Evolutionary conservation across 1,140 invertebrate species (phyloP), one percentile per base, ranked within the genome.

Genomic region (Sarcophaga peregrina): DNA sequence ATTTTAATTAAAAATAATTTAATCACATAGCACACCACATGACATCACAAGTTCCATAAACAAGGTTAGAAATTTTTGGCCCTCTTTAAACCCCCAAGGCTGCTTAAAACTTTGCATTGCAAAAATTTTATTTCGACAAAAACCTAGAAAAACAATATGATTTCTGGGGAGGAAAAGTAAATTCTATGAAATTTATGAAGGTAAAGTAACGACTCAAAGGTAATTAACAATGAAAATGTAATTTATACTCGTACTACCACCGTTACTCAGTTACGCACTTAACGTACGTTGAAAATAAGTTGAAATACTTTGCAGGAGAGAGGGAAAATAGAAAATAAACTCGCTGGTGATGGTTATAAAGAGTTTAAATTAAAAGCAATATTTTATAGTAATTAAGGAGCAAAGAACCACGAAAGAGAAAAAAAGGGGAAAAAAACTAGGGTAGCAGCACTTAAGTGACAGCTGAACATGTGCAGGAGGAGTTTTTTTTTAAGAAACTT

Each of bases 161-260:
- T 37, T 37, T 37, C 25, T 1, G 25, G 25, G 25, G 1, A 37
- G 25, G 25, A 2, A 37, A 37, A 37, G 25, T 37, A 37, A 37
- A 37, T 37, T 37, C 25, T 37, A 37, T 37, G 25, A 37, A 37
- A 37, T 37, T 37, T 37, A 37, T 37, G 25, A 37, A 37, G 25
- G 25, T 37, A 37, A 37, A 37, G 25, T 2, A 37, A 37, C 25
- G 25, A 78, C 75, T 78, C 62, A 68, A 78, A 78, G 75, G 75
- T 78, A 78, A 78, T 78, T 78, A 78, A 50, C 75, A 78, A 78
- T 52, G 75, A 15, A 50, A 78, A 78, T 78, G 75, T 78, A 78
- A 78, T 78, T 78, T 78, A 52, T 78, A 52, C 58, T 17, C 20
- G n/a, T 25, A 5, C 52, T 58, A n/a, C 15, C 15, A 2, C 52